Percentiles rank a stretch among this genome's conserved stretches.
Evolutionary conservation across 2,797 vertebrate genomes (phyloP).

Genomic region (Syndactyla subalaris): DNA sequence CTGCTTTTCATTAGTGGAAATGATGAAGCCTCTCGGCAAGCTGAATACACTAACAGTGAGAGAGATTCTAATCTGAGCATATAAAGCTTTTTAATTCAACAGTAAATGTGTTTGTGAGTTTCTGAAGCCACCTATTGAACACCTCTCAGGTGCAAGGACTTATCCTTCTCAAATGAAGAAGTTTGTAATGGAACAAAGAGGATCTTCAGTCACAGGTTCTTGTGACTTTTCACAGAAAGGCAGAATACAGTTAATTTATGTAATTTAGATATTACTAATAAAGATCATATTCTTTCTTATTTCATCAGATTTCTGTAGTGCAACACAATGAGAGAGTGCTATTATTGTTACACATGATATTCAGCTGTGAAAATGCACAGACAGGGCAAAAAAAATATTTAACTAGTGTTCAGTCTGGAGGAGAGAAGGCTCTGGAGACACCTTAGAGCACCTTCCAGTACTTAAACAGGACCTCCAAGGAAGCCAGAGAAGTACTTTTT

Average conservation of each 20-base stretch:
- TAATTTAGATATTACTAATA: background rate
- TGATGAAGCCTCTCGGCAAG: constrained; percentile 22
- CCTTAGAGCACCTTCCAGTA: background rate
- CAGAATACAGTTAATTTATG: background rate
- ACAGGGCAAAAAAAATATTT: background rate
- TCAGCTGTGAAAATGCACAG: background rate
- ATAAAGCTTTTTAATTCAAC: background rate
- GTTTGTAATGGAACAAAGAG: background rate
- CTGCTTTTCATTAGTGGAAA: constrained; percentile 51
- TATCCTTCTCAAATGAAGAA: background rate
- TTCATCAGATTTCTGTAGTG: background rate
- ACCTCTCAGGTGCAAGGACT: background rate
- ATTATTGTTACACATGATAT: background rate
- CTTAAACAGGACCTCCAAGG: background rate
- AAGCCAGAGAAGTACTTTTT: background rate
- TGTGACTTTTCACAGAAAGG: background rate
- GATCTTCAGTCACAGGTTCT: background rate
- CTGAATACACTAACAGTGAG: background rate
- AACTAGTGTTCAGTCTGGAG: background rate
- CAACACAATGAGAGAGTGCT: background rate
- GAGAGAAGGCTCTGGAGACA: background rate
- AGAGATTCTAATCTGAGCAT: constrained; percentile 10
- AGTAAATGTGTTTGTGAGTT: background rate
- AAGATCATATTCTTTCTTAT: background rate
- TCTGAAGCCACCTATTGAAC: background rate